phyloP scores from a whole-genome alignment of 2,113 vertebrate species.

The Heterocephalus glaber region DNA sequence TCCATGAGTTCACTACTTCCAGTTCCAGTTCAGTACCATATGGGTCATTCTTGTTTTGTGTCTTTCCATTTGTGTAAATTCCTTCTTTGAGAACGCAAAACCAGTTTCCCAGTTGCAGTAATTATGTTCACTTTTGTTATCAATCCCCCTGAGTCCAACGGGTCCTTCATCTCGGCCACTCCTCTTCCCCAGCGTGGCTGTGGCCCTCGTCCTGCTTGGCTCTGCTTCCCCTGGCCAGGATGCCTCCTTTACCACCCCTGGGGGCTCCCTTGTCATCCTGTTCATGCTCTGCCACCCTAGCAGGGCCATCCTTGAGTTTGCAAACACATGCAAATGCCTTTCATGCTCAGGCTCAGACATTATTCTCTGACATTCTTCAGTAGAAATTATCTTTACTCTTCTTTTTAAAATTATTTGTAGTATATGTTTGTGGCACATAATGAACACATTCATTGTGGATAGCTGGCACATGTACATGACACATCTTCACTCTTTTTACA shows the following conservation, averaged over 20 bases:
- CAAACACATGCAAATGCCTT: not conserved
- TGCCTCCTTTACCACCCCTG: no score
- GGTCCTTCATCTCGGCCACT: not conserved
- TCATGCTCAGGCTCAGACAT: not conserved
- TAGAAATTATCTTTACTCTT: not conserved
- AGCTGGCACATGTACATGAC: not conserved
- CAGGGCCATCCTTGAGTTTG: not conserved
- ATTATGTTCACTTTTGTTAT: not conserved
- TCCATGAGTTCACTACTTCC: not conserved
- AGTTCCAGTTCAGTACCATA: no score
- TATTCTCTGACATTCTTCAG: not conserved
- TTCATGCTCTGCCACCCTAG: not conserved
- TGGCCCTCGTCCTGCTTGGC: not conserved
- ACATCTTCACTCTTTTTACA: not conserved
- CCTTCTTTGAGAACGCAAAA: not conserved
- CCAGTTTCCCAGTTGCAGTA: not conserved
- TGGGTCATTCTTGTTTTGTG: not conserved
- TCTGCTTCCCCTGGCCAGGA: no score
- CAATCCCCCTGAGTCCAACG: no score
- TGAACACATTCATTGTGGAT: not conserved
- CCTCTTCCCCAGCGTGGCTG: not conserved
- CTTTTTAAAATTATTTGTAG: not conserved
- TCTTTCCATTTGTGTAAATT: not conserved
- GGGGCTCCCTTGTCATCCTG: not conserved
- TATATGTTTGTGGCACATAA: not conserved